phyloP scores from a whole-genome alignment of 64 coral and sea anemone genomes.

The Actinia equina region DNA sequence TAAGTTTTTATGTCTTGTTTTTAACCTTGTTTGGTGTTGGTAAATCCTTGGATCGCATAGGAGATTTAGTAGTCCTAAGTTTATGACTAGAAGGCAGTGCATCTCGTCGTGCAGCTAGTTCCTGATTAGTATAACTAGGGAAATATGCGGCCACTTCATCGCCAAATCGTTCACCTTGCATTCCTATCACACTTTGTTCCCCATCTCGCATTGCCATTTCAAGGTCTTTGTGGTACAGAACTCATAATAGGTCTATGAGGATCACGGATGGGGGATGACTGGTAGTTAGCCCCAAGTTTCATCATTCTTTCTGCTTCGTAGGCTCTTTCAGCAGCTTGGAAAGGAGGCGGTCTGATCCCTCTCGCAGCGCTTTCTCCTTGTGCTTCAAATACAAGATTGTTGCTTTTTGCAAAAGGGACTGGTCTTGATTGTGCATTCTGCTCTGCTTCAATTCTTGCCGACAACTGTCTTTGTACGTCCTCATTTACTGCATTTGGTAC shows the following conservation, averaged over 20 bases:
- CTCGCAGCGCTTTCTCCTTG: constrained; percentile 40
- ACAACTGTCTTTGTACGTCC: background rate
- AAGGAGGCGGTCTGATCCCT: constrained; percentile 29
- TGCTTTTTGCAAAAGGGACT: background rate
- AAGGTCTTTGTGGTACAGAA: background rate
- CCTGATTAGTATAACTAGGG: background rate
- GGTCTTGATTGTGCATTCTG: background rate
- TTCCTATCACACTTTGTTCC: background rate
- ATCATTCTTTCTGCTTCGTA: background rate
- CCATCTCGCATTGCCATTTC: background rate
- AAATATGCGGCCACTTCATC: background rate
- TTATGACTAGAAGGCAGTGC: background rate
- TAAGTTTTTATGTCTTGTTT: background rate
- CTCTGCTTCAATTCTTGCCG: background rate
- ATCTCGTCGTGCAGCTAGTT: background rate
- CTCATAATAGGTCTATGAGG: background rate
- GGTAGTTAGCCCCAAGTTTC: constrained; percentile 17
- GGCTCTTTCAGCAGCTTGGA: background rate
- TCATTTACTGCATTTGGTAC: background rate
- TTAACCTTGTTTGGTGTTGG: background rate
- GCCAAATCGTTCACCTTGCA: background rate
- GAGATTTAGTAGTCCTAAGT: background rate
- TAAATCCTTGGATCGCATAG: background rate
- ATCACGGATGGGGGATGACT: background rate
- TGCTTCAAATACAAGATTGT: constrained; percentile 48